Base-by-base conservation (phyloP, 1,140 invertebrate species). In the Tetramorium simillimum region DNA sequence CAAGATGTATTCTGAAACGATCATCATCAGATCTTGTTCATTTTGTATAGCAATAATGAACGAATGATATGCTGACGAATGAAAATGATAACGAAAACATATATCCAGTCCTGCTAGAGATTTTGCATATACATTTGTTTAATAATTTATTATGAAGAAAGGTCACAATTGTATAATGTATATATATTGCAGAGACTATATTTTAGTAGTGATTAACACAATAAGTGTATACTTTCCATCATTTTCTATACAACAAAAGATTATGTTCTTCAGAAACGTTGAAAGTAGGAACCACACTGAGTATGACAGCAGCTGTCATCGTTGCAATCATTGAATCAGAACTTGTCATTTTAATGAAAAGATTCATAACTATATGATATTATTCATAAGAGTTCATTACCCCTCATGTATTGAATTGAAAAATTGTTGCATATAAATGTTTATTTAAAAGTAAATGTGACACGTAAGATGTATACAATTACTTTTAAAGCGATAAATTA, bases 261-360 rank as follows among this genome's bases (percentile, higher is more conserved):
- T 58, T 46, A 67, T 21, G 53, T 80, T 67, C 10, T 10, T 53
- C 4, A 69, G 9, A 56, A 46, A 18, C n/a, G 12, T 24, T 62
- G n/a, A 60, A 53, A 77, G 2, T 18, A 49, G 24, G 24, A 76
- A 49, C 21, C 14, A 53, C 67, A 24, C 16, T 3, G 14, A 51
- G 33, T 60, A 60, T 73, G 16, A 73, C 56, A 37, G 24, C 46
- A 49, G 76, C 70, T 86, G 86, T 90, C 81, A 40, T 89, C 37
- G 72, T 67, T 82, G 51, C 70, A 85, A 10, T n/a, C n/a, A 77
- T 88, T 81, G 7, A 84, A n/a, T 43, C 10, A 0, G 16, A 58
- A 18, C 9, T 49, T 58, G 40, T 46, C 46, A 7, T n/a, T 18
- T 49, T 14, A 21, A 72, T 56, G 7, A 18, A 72, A 2, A 28